Evolutionary conservation across 23 tunicate genomes (phyloP).

Genomic region (Trididemnum miniatum): DNA sequence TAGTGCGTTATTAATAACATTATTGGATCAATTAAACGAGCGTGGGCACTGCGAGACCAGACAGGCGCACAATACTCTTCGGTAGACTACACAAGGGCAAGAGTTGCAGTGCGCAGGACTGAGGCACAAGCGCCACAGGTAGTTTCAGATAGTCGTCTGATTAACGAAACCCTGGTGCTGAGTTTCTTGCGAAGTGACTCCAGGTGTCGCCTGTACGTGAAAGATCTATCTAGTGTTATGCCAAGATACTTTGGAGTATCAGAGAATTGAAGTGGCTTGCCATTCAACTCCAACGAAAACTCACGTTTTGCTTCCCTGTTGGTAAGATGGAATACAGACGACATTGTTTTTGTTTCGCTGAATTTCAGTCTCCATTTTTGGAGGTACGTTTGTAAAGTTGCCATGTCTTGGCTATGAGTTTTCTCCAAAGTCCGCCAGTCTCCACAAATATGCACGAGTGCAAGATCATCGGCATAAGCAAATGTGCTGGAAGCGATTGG

Average conservation of each 20-base stretch:
- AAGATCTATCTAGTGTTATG: slow-evolving; percentile 21
- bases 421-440: not conserved
- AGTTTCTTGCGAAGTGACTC: slow-evolving; percentile 12
- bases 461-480: slow-evolving; percentile 21
- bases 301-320: not conserved
- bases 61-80: slow-evolving; percentile 26
- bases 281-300: not conserved
- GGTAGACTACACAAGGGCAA: not conserved
- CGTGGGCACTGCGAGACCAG: slow-evolving; percentile 22
- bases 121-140: slow-evolving; percentile 1
- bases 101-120: slow-evolving; percentile 6
- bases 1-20: slow-evolving; percentile 14
- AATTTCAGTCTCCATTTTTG: slow-evolving; percentile 21
- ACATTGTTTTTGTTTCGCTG: slow-evolving; percentile 15
- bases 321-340: slow-evolving; percentile 6
- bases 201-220: slow-evolving; percentile 1
- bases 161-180: not conserved
- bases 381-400: not conserved
- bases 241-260: slow-evolving; percentile 18
- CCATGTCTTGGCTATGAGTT: not conserved
- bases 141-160: slow-evolving; percentile 2
- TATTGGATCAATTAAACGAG: slow-evolving; percentile 1
- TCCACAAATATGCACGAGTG: not conserved
- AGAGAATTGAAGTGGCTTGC: not conserved
- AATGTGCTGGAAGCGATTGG: not conserved